A percentile compares a stretch with the other conserved stretches of the same genome.
phyloP scores from a whole-genome alignment of 2,888 invertebrate species.

The Agonopterix arenella region DNA sequence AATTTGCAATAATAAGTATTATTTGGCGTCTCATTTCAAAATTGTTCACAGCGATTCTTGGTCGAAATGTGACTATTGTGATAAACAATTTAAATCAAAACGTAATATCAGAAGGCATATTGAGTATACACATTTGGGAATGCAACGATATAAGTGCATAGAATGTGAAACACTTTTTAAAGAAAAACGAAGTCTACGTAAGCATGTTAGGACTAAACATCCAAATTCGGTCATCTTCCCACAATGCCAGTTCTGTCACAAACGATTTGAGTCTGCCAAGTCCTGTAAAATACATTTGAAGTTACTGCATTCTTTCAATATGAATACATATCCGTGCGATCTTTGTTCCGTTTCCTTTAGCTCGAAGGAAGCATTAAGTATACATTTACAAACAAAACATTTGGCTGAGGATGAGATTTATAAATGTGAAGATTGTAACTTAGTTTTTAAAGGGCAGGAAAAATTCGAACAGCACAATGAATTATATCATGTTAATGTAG shows the following conservation, averaged over 20 bases:
- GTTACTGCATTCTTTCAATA: conserved; percentile 51
- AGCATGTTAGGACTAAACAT: conserved; percentile 56
- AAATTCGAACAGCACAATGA: conserved; percentile 50
- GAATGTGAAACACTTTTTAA: conserved; percentile 61
- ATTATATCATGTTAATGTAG: conserved; percentile 25
- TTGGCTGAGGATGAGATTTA: conserved; percentile 52
- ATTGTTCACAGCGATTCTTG: conserved; percentile 46
- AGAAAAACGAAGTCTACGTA: conserved; percentile 55
- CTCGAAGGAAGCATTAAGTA: conserved; percentile 39
- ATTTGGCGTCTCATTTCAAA: conserved; percentile 54
- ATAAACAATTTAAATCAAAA: conserved; percentile 56
- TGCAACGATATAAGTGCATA: conserved; percentile 54
- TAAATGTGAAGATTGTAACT: conserved; percentile 55
- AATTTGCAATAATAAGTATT: conserved; percentile 55
- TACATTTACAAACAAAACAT: conserved; percentile 49
- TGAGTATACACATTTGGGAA: conserved; percentile 55
- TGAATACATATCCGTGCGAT: conserved; percentile 55
- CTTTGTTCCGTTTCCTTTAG: conserved; percentile 51
- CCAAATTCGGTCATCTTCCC: conserved; percentile 49
- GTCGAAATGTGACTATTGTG: conserved; percentile 58
- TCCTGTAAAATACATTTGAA: conserved; percentile 62
- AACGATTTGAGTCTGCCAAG: conserved; percentile 59
- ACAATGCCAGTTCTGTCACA: conserved; percentile 56
- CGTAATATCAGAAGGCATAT: conserved; percentile 55
- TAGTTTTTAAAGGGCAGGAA: conserved; percentile 50